Evolutionary conservation across 1,140 invertebrate genomes (phyloP).

Genomic region (Polypedilum pembai): DNA sequence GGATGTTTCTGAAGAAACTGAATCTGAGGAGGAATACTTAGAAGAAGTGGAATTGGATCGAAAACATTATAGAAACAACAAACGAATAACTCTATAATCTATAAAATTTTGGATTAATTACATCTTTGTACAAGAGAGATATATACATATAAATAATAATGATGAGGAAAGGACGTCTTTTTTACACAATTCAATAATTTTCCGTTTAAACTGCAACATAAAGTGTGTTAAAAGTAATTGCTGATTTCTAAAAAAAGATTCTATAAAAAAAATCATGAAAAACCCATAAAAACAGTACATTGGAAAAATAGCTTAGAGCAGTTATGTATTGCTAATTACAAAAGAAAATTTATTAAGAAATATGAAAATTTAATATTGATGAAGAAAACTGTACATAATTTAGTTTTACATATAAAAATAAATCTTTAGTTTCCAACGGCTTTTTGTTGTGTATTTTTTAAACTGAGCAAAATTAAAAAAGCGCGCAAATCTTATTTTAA

Average conservation of each 20-base stretch:
- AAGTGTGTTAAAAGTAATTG: background rate
- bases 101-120: background rate
- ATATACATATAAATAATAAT: background rate
- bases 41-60: conserved; percentile 6
- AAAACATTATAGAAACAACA: background rate
- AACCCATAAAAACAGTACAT: background rate
- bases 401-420: conserved; percentile 20
- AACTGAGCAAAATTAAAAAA: background rate
- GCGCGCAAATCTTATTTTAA: too few species aligned
- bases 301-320: conserved; percentile 3
- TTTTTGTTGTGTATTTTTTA: background rate
- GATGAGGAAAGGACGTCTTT: background rate
- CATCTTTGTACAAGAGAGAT: background rate
- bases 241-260: conserved; percentile 1
- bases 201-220: background rate
- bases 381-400: background rate
- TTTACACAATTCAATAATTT: conserved; percentile 19
- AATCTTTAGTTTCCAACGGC: conserved; percentile 9
- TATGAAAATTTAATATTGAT: conserved; percentile 3
- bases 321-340: background rate
- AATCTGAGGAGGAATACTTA: background rate
- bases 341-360: background rate
- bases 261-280: background rate
- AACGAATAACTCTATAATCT: background rate
- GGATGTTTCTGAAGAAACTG: background rate